A percentile compares a stretch with the other conserved stretches of the same genome.
Evolutionary conservation across 2,888 invertebrate species (phyloP).

Genomic region (Acronicta alni): DNA sequence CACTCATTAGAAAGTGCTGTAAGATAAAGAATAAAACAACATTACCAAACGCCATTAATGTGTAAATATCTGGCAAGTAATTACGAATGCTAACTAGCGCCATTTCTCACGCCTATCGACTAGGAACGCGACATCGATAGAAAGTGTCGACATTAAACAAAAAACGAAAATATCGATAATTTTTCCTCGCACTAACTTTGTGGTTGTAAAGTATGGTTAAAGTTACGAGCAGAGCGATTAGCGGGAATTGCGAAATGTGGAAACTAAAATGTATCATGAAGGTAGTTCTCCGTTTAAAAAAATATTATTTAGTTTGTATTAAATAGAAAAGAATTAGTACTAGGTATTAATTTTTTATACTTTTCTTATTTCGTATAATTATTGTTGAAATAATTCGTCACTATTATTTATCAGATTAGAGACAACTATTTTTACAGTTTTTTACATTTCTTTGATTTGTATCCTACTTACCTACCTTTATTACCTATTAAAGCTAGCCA

Average conservation of each 20-base stretch:
- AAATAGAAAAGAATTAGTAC: too few species aligned
- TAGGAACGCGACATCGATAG: slow-evolving; percentile 59
- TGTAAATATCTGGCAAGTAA: slow-evolving; percentile 51
- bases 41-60: slow-evolving; percentile 48
- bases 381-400: too few species aligned
- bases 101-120: slow-evolving; percentile 48
- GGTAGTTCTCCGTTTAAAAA: too few species aligned
- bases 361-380: too few species aligned
- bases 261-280: too few species aligned
- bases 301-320: neutral
- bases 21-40: slow-evolving; percentile 45
- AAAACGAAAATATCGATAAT: slow-evolving; percentile 61
- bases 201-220: slow-evolving; percentile 24
- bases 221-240: slow-evolving; percentile 26
- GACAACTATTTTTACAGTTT: too few species aligned
- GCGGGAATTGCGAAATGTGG: neutral
- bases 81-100: slow-evolving; percentile 51
- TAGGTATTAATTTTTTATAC: too few species aligned
- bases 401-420: too few species aligned
- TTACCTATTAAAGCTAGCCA: too few species aligned
- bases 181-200: slow-evolving; percentile 61
- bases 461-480: too few species aligned
- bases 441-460: too few species aligned
- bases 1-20: slow-evolving; percentile 17
- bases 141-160: slow-evolving; percentile 57